Evolutionary conservation across 2,797 vertebrate species (phyloP).

Genomic region (Emys orbicularis): DNA sequence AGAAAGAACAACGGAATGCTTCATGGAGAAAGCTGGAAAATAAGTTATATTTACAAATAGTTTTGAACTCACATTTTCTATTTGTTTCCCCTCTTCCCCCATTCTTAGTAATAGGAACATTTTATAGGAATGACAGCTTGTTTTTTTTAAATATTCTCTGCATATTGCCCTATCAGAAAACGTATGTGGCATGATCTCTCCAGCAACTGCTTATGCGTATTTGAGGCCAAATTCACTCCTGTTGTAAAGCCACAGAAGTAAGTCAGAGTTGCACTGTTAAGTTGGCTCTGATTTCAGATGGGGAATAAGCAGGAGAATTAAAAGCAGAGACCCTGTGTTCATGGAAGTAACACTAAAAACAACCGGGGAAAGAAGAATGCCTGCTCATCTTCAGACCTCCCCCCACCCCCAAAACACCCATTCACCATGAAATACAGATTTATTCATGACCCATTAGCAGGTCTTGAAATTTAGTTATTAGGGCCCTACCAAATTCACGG

Average conservation of each 20-base stretch:
- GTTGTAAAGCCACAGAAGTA: background rate
- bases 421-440: slow-evolving; percentile 20
- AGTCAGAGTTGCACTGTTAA: background rate
- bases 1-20: background rate
- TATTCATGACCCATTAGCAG: slow-evolving; percentile 18
- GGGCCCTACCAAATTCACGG: no score
- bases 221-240: slow-evolving; percentile 6
- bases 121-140: background rate
- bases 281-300: slow-evolving; percentile 30
- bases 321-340: slow-evolving; percentile 37
- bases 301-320: slow-evolving; percentile 48
- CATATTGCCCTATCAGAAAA: slow-evolving; percentile 29
- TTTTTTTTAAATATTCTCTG: background rate
- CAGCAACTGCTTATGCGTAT: background rate
- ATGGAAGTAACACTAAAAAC: slow-evolving; percentile 8
- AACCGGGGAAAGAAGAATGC: slow-evolving; percentile 31
- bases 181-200: slow-evolving; percentile 8
- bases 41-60: background rate
- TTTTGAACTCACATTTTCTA: background rate
- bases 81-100: background rate
- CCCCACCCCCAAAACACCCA: background rate
- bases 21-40: no score
- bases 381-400: background rate
- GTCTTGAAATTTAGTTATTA: background rate
- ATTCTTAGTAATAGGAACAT: background rate